Evolutionary conservation across 2,113 vertebrate genomes (phyloP).

Genomic region (Probosciger aterrimus): DNA sequence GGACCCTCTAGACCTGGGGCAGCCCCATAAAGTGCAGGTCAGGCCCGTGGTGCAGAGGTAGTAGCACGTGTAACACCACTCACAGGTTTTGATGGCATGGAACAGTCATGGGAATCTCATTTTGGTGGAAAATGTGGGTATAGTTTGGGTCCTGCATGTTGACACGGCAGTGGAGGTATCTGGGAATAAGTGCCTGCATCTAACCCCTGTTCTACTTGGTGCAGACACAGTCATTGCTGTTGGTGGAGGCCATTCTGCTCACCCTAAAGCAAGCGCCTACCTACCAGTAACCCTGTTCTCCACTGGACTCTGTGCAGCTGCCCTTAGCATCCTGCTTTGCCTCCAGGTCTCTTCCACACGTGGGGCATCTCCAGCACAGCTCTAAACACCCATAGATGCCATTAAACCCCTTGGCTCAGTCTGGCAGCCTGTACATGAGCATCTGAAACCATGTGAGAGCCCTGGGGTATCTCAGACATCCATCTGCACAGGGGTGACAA

Average conservation of each 20-base stretch:
- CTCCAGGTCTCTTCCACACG: neutral
- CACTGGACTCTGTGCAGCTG: neutral
- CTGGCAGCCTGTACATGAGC: neutral
- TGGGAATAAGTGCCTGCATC: neutral
- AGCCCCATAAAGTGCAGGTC: neutral
- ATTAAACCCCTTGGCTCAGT: neutral
- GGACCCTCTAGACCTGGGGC: neutral
- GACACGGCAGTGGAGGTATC: no score
- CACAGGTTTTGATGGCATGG: neutral
- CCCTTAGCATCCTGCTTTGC: neutral
- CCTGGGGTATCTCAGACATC: neutral
- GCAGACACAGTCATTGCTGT: neutral
- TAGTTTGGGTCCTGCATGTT: neutral
- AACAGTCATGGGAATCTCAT: neutral
- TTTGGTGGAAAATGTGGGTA: neutral
- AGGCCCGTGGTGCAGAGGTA: neutral
- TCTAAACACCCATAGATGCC: no score
- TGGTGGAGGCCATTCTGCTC: neutral
- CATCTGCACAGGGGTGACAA: no score
- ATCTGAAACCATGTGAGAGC: neutral
- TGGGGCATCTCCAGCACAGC: neutral
- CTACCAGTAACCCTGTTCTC: neutral
- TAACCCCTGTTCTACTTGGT: neutral
- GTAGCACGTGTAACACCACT: accelerated
- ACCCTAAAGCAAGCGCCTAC: neutral